Percentiles rank a stretch among this genome's conserved stretches.
These are phyloP conservation scores for Paradisaea rubra DNA, from an alignment of 2,113 vertebrate species.

Conservation along the genomic window DNA sequence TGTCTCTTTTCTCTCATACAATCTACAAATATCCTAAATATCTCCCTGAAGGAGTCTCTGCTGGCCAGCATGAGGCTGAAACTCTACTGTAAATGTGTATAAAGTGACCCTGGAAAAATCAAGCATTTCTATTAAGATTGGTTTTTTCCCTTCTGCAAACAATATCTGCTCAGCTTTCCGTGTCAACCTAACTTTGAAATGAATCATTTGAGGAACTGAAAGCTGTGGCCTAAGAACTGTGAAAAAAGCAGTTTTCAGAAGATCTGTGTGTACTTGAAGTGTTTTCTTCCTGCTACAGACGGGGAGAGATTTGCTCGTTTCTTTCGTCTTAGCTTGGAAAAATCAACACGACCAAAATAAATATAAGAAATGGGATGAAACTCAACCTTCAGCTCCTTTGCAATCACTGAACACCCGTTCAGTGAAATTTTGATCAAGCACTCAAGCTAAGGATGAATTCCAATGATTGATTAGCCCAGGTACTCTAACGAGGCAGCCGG, in stretches of 20 bases:
- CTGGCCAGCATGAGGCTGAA: neutral
- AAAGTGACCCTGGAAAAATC: neutral
- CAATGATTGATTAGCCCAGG: neutral
- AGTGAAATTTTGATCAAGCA: neutral
- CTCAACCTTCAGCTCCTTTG: neutral
- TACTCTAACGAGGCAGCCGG: neutral
- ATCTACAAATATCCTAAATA: neutral
- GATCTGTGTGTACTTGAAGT: neutral
- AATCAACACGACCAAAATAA: slow-evolving; percentile 1
- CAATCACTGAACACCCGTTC: neutral
- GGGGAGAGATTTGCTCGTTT: neutral
- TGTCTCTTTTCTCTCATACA: neutral
- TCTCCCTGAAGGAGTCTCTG: neutral
- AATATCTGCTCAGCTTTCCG: neutral
- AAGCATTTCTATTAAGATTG: neutral
- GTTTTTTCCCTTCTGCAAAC: neutral
- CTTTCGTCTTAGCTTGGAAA: neutral
- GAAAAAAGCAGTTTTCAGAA: slow-evolving; percentile 4
- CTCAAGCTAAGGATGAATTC: neutral
- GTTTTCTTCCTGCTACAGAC: neutral
- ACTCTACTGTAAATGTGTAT: neutral
- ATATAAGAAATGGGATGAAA: neutral
- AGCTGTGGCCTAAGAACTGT: neutral
- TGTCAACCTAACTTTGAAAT: slow-evolving; percentile 6
- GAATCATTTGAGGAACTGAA: neutral